These are phyloP conservation scores for Drosophila recens DNA, from an alignment of 2,888 invertebrate genomes.

Conservation along the genomic window DNA sequence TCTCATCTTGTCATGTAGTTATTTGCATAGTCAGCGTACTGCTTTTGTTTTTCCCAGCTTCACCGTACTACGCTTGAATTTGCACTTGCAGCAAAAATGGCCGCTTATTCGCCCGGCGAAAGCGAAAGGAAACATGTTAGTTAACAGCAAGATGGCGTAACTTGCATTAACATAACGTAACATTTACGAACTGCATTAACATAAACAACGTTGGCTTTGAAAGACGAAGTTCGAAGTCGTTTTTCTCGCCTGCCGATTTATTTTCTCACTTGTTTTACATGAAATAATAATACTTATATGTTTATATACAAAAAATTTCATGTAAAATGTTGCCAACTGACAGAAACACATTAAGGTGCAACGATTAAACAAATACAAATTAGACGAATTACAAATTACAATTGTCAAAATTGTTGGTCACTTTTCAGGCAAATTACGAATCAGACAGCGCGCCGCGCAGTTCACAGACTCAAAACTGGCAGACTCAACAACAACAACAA, in stretches of 20 bases:
- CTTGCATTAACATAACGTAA: slow-evolving; percentile 23
- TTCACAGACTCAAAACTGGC: slow-evolving; percentile 20
- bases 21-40: background rate
- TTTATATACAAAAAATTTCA: slow-evolving; percentile 8
- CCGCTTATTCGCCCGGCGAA: slow-evolving; percentile 13
- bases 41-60: background rate
- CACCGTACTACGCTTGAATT: slow-evolving; percentile 1
- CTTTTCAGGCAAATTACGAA: slow-evolving; percentile 55
- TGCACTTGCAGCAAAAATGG: background rate
- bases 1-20: background rate
- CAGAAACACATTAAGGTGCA: slow-evolving; percentile 64
- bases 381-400: background rate
- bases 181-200: slow-evolving; percentile 7
- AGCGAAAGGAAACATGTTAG: slow-evolving; percentile 33
- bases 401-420: background rate
- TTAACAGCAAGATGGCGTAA: slow-evolving; percentile 32
- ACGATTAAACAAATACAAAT: background rate
- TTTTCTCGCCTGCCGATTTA: too few species aligned
- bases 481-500: slow-evolving; percentile 28
- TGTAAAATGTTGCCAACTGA: slow-evolving; percentile 66
- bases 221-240: slow-evolving; percentile 21
- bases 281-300: background rate
- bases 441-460: slow-evolving; percentile 35
- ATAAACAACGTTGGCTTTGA: slow-evolving; percentile 45
- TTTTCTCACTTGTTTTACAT: background rate